phyloP scores from a whole-genome alignment of 2,888 invertebrate species.

The Chrysolina haemoptera region DNA sequence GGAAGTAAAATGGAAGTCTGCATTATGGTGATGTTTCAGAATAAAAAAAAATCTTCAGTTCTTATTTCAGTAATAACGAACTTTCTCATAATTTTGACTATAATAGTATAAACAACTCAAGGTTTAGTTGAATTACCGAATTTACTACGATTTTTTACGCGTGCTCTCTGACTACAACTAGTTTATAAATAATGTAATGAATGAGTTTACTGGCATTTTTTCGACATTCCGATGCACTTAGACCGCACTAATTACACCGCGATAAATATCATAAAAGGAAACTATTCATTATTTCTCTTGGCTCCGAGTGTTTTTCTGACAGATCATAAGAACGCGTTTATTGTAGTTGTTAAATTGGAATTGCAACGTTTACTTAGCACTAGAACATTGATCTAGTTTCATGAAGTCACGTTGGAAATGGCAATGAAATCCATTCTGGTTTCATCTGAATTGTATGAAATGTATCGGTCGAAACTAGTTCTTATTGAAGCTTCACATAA shows the following conservation, averaged over 20 bases:
- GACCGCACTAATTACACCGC: conserved; percentile 29
- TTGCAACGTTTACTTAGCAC: background rate
- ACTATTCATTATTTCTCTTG: conserved; percentile 35
- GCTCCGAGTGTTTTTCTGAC: conserved; percentile 21
- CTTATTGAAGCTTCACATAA: too few species aligned
- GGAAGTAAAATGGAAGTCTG: too few species aligned
- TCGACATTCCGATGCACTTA: conserved; percentile 37
- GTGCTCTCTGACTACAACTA: background rate
- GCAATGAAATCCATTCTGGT: background rate
- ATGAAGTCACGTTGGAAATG: background rate
- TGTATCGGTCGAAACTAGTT: background rate
- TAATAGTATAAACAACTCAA: too few species aligned
- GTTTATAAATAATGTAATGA: conserved; percentile 25
- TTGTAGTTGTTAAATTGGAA: conserved; percentile 21
- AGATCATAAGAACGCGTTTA: conserved; percentile 28
- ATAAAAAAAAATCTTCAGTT: too few species aligned
- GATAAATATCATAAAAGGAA: conserved; percentile 33
- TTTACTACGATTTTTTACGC: too few species aligned
- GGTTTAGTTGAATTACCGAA: too few species aligned
- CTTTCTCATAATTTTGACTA: too few species aligned
- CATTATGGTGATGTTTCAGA: too few species aligned
- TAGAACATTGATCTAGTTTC: conserved; percentile 7
- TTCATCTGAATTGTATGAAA: background rate
- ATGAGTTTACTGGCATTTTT: conserved; percentile 35
- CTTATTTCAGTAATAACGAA: too few species aligned